Evolutionary conservation across 2,888 invertebrate species (phyloP).

Genomic region (Laothoe populi): DNA sequence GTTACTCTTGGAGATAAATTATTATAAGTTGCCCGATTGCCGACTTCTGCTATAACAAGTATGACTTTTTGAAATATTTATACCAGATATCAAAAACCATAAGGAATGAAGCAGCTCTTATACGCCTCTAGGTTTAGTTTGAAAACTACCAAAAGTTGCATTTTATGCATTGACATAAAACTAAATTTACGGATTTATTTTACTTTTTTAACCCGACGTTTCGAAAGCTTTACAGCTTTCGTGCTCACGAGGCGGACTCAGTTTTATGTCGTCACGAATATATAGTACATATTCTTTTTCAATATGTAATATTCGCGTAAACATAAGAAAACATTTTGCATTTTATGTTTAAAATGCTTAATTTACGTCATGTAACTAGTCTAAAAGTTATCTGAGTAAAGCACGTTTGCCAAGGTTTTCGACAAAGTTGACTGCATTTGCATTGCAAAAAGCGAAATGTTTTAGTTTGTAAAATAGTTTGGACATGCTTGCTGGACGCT

Average conservation of each 20-base stretch:
- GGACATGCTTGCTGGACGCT: conserved; percentile 16
- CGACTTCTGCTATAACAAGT: too few relatives aligned
- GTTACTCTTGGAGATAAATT: too few relatives aligned
- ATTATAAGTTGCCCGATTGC: too few relatives aligned
- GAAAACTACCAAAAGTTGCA: conserved; percentile 6
- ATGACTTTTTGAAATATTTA: background rate
- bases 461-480: conserved; percentile 23
- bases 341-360: conserved; percentile 17
- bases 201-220: too few relatives aligned
- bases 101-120: background rate
- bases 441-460: conserved; percentile 19
- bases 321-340: too few relatives aligned
- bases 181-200: too few relatives aligned
- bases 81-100: background rate
- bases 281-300: too few relatives aligned
- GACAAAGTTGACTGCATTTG: conserved; percentile 20
- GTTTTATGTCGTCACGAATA: too few relatives aligned
- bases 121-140: conserved; percentile 1
- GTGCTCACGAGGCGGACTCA: too few relatives aligned
- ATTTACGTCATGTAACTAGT: conserved; percentile 19
- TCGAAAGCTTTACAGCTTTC: too few relatives aligned
- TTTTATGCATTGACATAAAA: too few relatives aligned
- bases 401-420: conserved; percentile 9
- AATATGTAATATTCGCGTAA: too few relatives aligned
- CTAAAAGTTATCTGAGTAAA: conserved; percentile 14